A percentile compares a stretch with the other conserved stretches of the same genome.
These are phyloP conservation scores for Corythornis leucogaster DNA, from an alignment of 2,797 vertebrate genomes.

Conservation along the genomic window DNA sequence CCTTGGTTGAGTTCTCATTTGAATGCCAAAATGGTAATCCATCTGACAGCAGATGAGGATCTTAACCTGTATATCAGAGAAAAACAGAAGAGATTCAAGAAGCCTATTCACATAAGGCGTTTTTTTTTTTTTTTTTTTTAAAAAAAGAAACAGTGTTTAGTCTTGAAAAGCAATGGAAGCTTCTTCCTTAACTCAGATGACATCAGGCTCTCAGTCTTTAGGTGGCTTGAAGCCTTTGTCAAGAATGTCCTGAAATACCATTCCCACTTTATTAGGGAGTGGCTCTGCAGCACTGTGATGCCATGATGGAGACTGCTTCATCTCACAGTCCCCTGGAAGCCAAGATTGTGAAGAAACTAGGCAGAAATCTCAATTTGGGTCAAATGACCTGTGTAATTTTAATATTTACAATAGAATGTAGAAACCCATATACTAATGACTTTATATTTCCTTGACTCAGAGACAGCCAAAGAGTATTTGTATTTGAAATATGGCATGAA, in stretches of 20 bases:
- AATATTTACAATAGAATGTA: slow-evolving; percentile 76
- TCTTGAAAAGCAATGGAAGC: background rate
- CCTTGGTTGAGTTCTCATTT: background rate
- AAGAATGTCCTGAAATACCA: background rate
- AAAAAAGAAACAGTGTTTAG: background rate
- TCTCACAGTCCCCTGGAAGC: slow-evolving; percentile 49
- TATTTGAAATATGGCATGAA: slow-evolving; percentile 74
- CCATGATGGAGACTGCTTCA: slow-evolving; percentile 22
- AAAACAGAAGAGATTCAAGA: background rate
- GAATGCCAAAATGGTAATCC: background rate
- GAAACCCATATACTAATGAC: slow-evolving; percentile 73
- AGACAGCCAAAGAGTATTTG: slow-evolving; percentile 73
- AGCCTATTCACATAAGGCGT: background rate
- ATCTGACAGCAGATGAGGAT: background rate
- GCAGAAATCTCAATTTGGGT: slow-evolving; percentile 77
- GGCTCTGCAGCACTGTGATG: slow-evolving; percentile 7
- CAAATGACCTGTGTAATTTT: slow-evolving; percentile 82
- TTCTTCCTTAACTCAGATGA: background rate
- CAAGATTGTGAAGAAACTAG: slow-evolving; percentile 67
- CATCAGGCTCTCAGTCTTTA: background rate
- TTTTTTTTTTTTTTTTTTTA: background rate
- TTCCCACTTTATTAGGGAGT: background rate
- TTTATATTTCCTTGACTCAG: slow-evolving; percentile 74
- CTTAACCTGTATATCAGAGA: background rate
- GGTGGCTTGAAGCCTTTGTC: slow-evolving; percentile 16